A percentile compares a stretch with the other conserved stretches of the same genome.
phyloP scores from a whole-genome alignment of 2,888 invertebrate genomes.

The Caenorhabditis angaria region DNA sequence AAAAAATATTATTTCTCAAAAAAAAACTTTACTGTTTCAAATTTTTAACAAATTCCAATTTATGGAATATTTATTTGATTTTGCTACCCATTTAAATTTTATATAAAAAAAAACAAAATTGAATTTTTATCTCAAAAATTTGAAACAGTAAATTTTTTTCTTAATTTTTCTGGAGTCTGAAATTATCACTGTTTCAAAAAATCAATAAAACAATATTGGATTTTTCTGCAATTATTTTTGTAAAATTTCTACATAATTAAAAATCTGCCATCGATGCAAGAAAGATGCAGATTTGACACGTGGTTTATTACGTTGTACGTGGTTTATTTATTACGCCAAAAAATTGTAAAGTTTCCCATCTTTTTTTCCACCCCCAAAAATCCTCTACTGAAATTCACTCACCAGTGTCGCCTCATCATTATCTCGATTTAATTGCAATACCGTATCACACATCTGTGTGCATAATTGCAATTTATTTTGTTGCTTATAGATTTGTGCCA shows the following conservation, averaged over 20 bases:
- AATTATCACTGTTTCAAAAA: neutral
- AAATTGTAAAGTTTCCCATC: neutral
- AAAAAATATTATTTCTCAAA: neutral
- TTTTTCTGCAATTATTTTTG: neutral
- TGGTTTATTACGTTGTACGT: no score
- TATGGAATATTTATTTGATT: neutral
- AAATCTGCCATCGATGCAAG: neutral
- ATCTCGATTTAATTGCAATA: conserved; percentile 85
- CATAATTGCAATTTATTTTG: conserved; percentile 85
- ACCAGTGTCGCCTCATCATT: conserved; percentile 89
- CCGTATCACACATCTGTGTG: conserved; percentile 83
- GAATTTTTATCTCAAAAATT: neutral
- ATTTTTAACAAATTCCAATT: neutral
- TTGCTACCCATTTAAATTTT: conserved; percentile 2
- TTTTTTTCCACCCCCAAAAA: neutral
- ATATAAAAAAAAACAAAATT: neutral
- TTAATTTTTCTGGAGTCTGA: neutral
- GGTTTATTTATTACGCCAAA: neutral
- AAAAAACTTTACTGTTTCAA: no score
- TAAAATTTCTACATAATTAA: neutral
- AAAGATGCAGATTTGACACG: no score
- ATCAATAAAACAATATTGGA: neutral
- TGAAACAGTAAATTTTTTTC: neutral
- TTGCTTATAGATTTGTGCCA: conserved; percentile 73
- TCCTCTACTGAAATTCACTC: conserved; percentile 39